Conservation (phyloP, 1,140 invertebrate genomes). For the Atta colombica region DNA sequence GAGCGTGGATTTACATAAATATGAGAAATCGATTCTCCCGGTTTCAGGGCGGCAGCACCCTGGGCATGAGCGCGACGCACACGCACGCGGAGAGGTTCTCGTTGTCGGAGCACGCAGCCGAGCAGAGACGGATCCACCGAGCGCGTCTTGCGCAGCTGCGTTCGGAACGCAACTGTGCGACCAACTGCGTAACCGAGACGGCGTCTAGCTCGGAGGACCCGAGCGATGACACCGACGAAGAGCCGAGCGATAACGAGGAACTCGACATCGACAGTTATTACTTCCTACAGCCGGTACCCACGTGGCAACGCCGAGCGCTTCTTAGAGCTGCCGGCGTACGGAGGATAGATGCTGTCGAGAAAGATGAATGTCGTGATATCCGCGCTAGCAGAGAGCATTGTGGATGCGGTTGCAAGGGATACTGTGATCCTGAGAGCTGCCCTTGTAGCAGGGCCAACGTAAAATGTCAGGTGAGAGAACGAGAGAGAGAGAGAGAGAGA, state of each 20-base stretch:
- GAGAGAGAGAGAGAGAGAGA: neutral
- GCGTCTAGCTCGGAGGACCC: constrained; percentile 87
- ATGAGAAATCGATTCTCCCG: constrained; percentile 58
- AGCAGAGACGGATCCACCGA: constrained; percentile 94
- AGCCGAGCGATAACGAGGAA: constrained; percentile 94
- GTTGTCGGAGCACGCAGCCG: constrained; percentile 93
- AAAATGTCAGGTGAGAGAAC: constrained; percentile 93
- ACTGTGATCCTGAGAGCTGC: constrained; percentile 98
- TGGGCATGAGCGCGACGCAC: constrained; percentile 97
- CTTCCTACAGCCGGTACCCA: constrained; percentile 97
- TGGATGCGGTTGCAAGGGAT: constrained; percentile 97
- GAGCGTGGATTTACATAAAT: neutral
- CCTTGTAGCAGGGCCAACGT: constrained; percentile 97
- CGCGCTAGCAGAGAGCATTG: constrained; percentile 97
- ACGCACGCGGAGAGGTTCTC: constrained; percentile 92
- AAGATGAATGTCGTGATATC: constrained; percentile 97
- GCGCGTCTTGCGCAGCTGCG: constrained; percentile 93
- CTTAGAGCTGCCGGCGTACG: constrained; percentile 95
- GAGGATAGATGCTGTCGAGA: constrained; percentile 97
- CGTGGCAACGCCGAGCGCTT: constrained; percentile 94
- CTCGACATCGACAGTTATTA: constrained; percentile 97
- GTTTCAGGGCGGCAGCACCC: constrained; percentile 95
- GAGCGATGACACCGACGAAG: constrained; percentile 93
- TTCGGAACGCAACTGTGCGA: constrained; percentile 87
- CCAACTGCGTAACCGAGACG: constrained; percentile 82